Percentiles rank a stretch among this genome's conserved stretches.
Conservation (phyloP, 2,797 vertebrate species). For the Anolis apletophallus region DNA sequence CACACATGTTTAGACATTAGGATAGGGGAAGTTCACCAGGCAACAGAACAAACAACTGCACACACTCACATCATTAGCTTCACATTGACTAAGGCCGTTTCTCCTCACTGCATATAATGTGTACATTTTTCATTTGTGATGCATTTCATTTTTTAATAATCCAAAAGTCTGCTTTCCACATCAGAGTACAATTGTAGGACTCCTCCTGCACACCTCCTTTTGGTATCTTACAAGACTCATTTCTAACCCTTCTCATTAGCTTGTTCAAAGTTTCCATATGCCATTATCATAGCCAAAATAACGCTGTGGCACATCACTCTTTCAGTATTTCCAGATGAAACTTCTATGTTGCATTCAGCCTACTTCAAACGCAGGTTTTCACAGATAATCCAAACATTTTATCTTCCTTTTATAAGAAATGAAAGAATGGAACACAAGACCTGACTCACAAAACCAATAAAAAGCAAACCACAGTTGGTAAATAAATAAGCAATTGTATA, state of each 20-base stretch:
- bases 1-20: neutral
- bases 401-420: neutral
- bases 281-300: neutral
- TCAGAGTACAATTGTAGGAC: neutral
- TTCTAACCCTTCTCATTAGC: neutral
- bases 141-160: neutral
- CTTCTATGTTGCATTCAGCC: neutral
- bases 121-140: neutral
- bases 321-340: neutral
- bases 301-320: neutral
- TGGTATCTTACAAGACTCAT: neutral
- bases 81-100: conserved; percentile 7
- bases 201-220: neutral
- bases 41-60: conserved; percentile 7
- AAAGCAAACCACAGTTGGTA: too few species aligned
- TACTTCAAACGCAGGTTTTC: neutral
- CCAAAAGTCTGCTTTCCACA: neutral
- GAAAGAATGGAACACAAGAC: too few species aligned
- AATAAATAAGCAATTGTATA: too few species aligned
- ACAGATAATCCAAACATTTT: neutral
- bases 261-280: neutral
- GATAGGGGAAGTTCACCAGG: neutral
- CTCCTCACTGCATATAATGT: neutral
- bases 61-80: neutral
- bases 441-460: too few species aligned